Evolutionary conservation across 1,140 invertebrate genomes (phyloP), one percentile per base, ranked within the genome.

Genomic region (Aphis craccivora): DNA sequence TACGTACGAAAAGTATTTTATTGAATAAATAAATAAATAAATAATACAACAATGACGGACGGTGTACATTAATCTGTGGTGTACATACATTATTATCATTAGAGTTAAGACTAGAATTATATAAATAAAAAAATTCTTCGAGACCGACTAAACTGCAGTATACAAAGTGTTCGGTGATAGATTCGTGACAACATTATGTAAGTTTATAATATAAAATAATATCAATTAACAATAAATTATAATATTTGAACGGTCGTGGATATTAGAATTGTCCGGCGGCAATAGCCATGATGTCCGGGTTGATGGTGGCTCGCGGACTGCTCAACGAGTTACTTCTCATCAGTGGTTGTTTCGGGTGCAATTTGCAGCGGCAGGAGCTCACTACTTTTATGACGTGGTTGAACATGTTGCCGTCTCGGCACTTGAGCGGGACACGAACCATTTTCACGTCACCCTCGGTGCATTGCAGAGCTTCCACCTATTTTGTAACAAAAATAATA

Each of bases 381-480:
- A 94, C 90, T 9, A 94, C 91, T 45, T 87, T 94, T 7, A 94
- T 81, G 53, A 94, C 23, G 11, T 94, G 89, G 35, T 94, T 93
- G 25, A 94, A 30, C 14, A 51, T 93, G n/a, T 91, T 91, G 0
- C 93, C 93, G 14, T 94, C 91, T 4, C 86, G 55, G 35, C 93
- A 94, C 20, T 88, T 48, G 18, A 94, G 84, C 67, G 93, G 83
- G 25, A 94, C 90, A 25, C 91, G 91, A 53, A 76, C 0, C 23
- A 92, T 37, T 43, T 60, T 94, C 14, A 84, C 51, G 37, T 94
- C 91, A 30, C 93, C 93, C 25, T 94, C 89, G 14, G 51, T 25
- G 40, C 93, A 94, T 23, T 87, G 84, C 51, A 94, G 51, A 45
- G 93, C 93, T 67, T 92, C 90, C 25, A 94, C 93, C 93, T 94